Percentiles rank a stretch among this genome's conserved stretches.
Evolutionary conservation across 2,113 vertebrate genomes (phyloP).

Genomic region (Rhipidura dahli): DNA sequence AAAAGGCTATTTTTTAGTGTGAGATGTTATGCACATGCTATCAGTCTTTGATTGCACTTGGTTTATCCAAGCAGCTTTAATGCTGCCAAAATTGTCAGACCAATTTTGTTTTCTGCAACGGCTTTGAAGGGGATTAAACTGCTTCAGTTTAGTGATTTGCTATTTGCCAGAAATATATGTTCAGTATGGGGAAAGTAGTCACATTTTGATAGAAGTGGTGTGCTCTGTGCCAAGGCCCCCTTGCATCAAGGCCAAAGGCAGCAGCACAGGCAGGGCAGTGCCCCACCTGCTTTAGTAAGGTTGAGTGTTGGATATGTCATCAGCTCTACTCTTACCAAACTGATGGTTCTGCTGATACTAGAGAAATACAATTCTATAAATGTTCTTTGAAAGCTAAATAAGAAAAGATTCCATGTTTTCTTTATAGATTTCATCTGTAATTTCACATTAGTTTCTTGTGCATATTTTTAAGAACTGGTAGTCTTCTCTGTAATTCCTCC

Average conservation of each 20-base stretch:
- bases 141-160: background rate
- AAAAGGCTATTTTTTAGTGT: background rate
- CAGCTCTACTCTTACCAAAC: background rate
- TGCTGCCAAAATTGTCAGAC: background rate
- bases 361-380: background rate
- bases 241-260: accelerated
- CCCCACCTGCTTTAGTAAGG: background rate
- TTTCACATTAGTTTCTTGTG: background rate
- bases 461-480: background rate
- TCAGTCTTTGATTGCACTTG: background rate
- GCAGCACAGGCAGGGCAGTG: background rate
- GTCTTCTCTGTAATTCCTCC: background rate
- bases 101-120: background rate
- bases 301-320: background rate
- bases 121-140: background rate
- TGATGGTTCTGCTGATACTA: background rate
- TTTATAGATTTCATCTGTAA: background rate
- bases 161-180: background rate
- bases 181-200: background rate
- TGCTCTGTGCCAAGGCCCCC: background rate
- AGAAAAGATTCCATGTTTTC: background rate
- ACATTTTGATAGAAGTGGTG: background rate
- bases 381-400: background rate
- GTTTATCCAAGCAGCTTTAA: background rate
- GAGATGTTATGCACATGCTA: background rate